Percentiles rank a stretch among this genome's conserved stretches.
These are phyloP conservation scores for Propithecus perrieri DNA, from an alignment of 2,797 vertebrate genomes.

Conservation along the genomic window DNA sequence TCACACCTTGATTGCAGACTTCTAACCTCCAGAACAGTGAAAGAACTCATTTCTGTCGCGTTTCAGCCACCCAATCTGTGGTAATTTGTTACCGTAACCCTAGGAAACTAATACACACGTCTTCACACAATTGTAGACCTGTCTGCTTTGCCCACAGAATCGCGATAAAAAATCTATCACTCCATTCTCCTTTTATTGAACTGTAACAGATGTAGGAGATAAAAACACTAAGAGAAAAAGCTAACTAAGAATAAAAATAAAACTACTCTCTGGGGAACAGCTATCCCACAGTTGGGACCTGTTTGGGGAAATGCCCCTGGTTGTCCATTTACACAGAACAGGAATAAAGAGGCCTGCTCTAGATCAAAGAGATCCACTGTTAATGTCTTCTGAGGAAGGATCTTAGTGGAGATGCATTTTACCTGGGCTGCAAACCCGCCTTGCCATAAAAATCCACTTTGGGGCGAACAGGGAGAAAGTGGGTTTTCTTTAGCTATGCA, in stretches of 20 bases:
- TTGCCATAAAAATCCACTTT: constrained; percentile 28
- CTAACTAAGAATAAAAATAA: constrained; percentile 25
- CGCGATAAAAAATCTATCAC: constrained; percentile 70
- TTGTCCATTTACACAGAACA: constrained; percentile 44
- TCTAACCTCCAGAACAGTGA: not conserved
- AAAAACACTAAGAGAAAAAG: constrained; percentile 9
- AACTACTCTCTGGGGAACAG: constrained; percentile 32
- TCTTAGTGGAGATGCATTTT: constrained; percentile 56
- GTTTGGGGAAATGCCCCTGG: constrained; percentile 26
- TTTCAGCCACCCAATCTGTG: not conserved
- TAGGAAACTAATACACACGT: not conserved
- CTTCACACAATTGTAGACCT: not conserved
- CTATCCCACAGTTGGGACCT: constrained; percentile 8
- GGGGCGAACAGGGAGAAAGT: constrained; percentile 21
- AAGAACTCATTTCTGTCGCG: not conserved
- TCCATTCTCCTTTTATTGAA: constrained; percentile 71
- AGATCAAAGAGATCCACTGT: constrained; percentile 30
- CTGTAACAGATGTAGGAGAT: constrained; percentile 70
- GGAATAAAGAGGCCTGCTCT: constrained; percentile 41
- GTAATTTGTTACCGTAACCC: not conserved
- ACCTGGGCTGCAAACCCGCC: constrained; percentile 59
- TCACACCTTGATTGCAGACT: not conserved
- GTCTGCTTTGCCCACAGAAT: constrained; percentile 70
- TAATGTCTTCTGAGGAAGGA: constrained; percentile 17
- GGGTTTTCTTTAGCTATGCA: not conserved